Evolutionary conservation across 2,113 vertebrate genomes (phyloP).

Genomic region (Xerus inauris): DNA sequence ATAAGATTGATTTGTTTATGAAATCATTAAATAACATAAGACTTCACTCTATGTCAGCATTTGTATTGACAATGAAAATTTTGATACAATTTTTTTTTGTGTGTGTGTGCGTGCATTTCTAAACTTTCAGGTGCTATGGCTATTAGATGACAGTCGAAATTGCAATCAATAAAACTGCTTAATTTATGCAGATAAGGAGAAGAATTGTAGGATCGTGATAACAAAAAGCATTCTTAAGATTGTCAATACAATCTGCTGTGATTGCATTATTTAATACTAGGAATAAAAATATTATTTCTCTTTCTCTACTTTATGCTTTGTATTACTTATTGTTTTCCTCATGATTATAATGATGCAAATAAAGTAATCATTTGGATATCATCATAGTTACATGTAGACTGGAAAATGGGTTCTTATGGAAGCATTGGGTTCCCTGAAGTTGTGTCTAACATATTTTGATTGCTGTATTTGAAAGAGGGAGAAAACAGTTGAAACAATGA

Average conservation of each 20-base stretch:
- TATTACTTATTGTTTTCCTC: background rate
- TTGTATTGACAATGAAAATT: background rate
- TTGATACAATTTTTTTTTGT: background rate
- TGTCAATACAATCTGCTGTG: background rate
- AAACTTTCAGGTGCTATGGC: fast-evolving
- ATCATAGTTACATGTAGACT: background rate
- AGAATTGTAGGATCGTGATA: background rate
- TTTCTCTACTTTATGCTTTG: background rate
- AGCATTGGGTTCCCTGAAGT: background rate
- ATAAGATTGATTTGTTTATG: background rate
- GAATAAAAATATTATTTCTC: background rate
- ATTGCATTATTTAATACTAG: background rate
- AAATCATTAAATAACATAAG: background rate
- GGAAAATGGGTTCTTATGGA: background rate
- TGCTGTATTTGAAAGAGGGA: background rate
- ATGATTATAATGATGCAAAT: background rate
- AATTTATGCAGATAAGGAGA: background rate
- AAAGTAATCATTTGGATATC: background rate
- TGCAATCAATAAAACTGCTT: background rate
- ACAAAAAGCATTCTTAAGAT: background rate
- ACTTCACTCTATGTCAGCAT: background rate
- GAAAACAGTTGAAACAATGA: background rate
- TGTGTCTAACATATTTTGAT: background rate
- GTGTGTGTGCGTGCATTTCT: background rate
- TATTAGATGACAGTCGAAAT: background rate